Base-by-base conservation (phyloP, 92 coral and sea anemone species). In the Zoanthus solanderi region DNA sequence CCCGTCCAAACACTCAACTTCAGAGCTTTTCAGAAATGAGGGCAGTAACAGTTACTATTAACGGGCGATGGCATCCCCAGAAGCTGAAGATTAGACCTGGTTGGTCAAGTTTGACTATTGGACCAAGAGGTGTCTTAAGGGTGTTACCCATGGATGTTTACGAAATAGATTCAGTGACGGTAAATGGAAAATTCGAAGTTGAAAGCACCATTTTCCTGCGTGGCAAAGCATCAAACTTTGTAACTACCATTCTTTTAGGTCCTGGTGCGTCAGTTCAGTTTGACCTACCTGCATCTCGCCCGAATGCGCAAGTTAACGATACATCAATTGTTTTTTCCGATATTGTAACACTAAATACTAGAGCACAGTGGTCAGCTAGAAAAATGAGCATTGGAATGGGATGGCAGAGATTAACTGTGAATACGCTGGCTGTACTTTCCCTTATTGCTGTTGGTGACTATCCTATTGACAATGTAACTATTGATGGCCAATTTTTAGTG, bases 371-470 rank as follows among this genome's bases (percentile, higher is more conserved):
- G 90, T 56, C 86, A 17, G 87, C 94, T 12, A 87, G 84, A 28
- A 94, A 84, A 69, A 90, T 94, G 9, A 87, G 79, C 63, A 94
- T 94, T 54, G 92, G 90, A 23, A 92, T 92, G 34, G 98, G 98
- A 14, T 95, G 98, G 96, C 80, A 76, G 68, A 79, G 83, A 12
- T 89, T 95, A 47, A 84, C 92, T 1, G 94, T 95, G 42, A 91
- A 94, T 63, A 60, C 80, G 14, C 78, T 84, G 2, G 99, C 98
- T 17, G 73, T 18, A 44, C 92, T 95, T 76, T 84, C 90, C 47
- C 87, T 91, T 79, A 87, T 90, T 37, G 94, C 96, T 14, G 90
- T 90, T 5, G 87, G 83, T 44, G 87, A 86, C 47, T 96, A 86
- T 74, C 91, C 93, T 10, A 81, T 90, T 6, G 93, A 94, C 68